These are phyloP conservation scores for Neostethus bicornis DNA, from an alignment of 2,797 vertebrate genomes.

Conservation along the genomic window DNA sequence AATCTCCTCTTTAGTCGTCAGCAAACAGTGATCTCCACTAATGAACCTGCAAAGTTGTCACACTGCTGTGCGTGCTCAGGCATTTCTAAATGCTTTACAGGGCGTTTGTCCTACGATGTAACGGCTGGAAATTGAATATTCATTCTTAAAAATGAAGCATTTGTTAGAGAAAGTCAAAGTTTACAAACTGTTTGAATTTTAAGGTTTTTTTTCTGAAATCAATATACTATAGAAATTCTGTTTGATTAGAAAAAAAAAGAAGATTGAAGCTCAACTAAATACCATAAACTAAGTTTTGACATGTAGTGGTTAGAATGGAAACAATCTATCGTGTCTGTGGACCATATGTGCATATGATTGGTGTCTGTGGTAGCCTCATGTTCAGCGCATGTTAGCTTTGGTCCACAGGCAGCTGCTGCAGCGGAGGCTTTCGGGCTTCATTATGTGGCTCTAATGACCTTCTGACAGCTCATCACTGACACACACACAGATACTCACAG, in stretches of 20 bases:
- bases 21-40: slow-evolving; percentile 69
- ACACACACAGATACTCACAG: slow-evolving; percentile 34
- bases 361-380: slow-evolving; percentile 59
- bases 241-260: background rate
- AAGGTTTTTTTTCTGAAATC: background rate
- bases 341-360: slow-evolving; percentile 63
- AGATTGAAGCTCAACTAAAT: background rate
- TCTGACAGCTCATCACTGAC: slow-evolving; percentile 80
- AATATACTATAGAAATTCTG: background rate
- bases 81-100: slow-evolving; percentile 7
- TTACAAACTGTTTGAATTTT: slow-evolving; percentile 2
- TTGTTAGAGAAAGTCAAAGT: background rate
- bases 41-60: slow-evolving; percentile 71
- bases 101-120: slow-evolving; percentile 9
- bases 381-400: slow-evolving; percentile 65
- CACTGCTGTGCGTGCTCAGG: slow-evolving; percentile 30
- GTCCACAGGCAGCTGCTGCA: slow-evolving; percentile 88
- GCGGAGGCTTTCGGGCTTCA: slow-evolving; percentile 86
- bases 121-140: slow-evolving; percentile 10
- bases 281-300: background rate
- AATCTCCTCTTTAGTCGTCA: slow-evolving; percentile 74
- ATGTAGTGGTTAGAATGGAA: slow-evolving; percentile 10
- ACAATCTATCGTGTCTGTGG: slow-evolving; percentile 37
- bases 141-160: background rate
- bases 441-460: slow-evolving; percentile 96